Conservation (phyloP, 1,140 invertebrate species). For the Drosophila punjabiensis region DNA sequence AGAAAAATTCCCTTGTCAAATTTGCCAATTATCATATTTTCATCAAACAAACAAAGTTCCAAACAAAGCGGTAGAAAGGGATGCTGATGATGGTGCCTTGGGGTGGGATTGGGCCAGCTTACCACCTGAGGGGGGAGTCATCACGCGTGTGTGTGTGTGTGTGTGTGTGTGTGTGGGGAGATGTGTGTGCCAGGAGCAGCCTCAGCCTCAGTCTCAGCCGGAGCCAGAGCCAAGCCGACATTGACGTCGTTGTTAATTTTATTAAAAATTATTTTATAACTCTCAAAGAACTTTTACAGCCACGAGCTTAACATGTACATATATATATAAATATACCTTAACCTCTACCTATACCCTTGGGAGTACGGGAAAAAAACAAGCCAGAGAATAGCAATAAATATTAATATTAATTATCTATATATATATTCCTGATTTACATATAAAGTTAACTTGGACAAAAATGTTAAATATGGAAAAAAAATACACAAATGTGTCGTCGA, state of each 20-base stretch:
- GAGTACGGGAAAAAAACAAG: neutral
- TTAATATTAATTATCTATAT: neutral
- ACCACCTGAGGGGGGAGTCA: neutral
- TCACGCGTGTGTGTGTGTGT: constrained; percentile 9
- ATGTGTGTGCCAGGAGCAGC: constrained; percentile 10
- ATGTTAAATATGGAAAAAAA: neutral
- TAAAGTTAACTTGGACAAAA: neutral
- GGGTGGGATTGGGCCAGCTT: neutral
- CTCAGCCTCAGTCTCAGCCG: constrained; percentile 18
- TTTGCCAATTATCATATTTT: constrained; percentile 85
- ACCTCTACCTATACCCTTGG: neutral
- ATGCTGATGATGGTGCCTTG: constrained; percentile 12
- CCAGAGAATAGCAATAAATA: neutral
- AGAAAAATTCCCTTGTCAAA: constrained; percentile 85
- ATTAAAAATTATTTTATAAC: constrained; percentile 83
- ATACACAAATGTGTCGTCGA: no score
- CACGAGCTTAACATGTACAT: constrained; percentile 31
- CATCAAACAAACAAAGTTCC: constrained; percentile 84
- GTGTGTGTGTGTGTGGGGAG: neutral
- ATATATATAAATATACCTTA: neutral
- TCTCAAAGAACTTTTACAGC: constrained; percentile 58
- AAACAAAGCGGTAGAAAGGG: constrained; percentile 24
- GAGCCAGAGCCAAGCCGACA: constrained; percentile 30
- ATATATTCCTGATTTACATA: neutral
- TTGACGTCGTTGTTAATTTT: constrained; percentile 71